These are phyloP conservation scores for Cinclus mexicanus DNA, from an alignment of 2,113 vertebrate species.

Conservation along the genomic window DNA sequence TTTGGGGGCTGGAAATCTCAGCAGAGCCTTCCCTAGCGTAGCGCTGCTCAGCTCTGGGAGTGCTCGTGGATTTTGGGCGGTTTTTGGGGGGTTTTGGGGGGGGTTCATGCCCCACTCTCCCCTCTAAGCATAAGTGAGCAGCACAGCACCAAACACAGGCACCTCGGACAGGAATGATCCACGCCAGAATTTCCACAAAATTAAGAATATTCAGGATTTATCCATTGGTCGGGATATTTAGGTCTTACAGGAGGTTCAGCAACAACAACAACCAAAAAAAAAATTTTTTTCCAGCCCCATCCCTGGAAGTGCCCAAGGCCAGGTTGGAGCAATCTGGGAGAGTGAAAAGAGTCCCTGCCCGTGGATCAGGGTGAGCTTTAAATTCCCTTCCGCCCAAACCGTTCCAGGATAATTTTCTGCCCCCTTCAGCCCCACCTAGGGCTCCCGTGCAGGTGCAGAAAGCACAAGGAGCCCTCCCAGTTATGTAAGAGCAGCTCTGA, in stretches of 20 bases:
- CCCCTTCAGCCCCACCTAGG: neutral
- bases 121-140: neutral
- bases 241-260: neutral
- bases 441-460: neutral
- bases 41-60: neutral
- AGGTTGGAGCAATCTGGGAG: neutral
- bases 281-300: neutral
- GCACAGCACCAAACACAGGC: neutral
- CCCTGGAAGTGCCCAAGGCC: neutral
- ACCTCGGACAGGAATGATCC: neutral
- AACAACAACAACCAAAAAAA: neutral
- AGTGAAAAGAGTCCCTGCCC: neutral
- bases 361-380: neutral
- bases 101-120: neutral
- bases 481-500: neutral
- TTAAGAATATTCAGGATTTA: neutral
- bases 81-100: too few relatives aligned
- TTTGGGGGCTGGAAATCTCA: neutral
- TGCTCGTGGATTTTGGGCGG: accelerated
- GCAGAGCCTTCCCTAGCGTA: neutral
- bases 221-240: neutral
- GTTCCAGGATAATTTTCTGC: neutral
- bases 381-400: neutral
- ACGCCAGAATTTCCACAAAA: neutral
- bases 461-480: neutral